Evolutionary conservation across 2,888 invertebrate species (phyloP).

Genomic region (Pasiphila rectangulata): DNA sequence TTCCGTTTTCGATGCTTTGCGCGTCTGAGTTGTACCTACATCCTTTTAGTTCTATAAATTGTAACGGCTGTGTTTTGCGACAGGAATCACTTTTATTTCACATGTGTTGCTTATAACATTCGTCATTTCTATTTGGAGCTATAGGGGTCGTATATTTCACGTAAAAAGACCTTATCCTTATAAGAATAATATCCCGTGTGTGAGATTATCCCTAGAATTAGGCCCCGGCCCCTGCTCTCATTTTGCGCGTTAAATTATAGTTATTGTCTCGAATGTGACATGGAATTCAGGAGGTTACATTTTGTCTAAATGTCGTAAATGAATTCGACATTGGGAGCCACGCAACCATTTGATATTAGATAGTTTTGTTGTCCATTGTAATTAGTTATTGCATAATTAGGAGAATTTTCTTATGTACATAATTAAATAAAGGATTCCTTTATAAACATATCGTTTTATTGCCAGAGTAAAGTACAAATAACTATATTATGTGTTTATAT

Average conservation of each 20-base stretch:
- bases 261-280: conserved; percentile 34
- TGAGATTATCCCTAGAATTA: conserved; percentile 12
- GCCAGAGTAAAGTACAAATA: not conserved
- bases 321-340: conserved; percentile 43
- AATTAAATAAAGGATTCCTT: conserved; percentile 75
- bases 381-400: conserved; percentile 74
- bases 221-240: not conserved
- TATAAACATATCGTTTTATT: conserved; percentile 51
- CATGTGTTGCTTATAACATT: conserved; percentile 9
- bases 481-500: no score
- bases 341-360: conserved; percentile 69
- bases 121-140: not conserved
- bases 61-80: conserved; percentile 1
- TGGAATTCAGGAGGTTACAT: conserved; percentile 31
- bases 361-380: conserved; percentile 76
- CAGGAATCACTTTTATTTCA: conserved; percentile 1
- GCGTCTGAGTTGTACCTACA: not conserved
- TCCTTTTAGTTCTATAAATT: not conserved
- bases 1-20: not conserved
- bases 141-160: not conserved
- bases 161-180: not conserved
- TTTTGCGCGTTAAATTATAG: conserved; percentile 25
- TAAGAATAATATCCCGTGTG: not conserved
- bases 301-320: conserved; percentile 23
- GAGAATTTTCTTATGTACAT: conserved; percentile 79